Percentiles rank a stretch among this genome's conserved stretches.
These are phyloP conservation scores for Etia nguti DNA, from an alignment of 2,113 vertebrate species.

Conservation along the genomic window DNA sequence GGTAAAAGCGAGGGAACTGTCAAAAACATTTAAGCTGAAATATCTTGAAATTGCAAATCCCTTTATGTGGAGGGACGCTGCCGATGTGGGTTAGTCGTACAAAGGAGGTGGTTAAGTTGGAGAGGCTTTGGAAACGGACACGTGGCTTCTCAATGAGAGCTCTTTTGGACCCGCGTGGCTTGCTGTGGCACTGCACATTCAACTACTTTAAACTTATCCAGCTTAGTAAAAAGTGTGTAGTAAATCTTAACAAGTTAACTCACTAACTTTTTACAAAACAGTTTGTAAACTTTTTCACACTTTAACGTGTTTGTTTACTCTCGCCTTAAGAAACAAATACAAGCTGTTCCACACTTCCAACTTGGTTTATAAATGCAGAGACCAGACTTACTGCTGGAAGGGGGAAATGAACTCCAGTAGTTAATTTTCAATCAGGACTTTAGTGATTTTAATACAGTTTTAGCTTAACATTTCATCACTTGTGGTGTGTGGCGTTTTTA, in stretches of 20 bases:
- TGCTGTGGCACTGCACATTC: conserved; percentile 88
- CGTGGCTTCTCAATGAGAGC: conserved; percentile 99
- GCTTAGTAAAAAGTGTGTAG: conserved; percentile 16
- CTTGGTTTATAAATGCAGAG: neutral
- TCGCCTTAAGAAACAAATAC: neutral
- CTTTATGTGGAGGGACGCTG: conserved; percentile 99
- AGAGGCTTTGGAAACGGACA: conserved; percentile 99
- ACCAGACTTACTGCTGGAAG: neutral
- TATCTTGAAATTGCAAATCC: conserved; percentile 99
- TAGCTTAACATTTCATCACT: neutral
- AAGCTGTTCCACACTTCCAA: neutral
- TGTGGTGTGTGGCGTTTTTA: neutral
- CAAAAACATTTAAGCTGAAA: conserved; percentile 99
- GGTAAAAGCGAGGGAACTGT: conserved; percentile 99
- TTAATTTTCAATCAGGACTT: neutral
- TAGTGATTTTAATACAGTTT: neutral
- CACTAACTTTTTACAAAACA: neutral
- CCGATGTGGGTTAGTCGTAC: conserved; percentile 99
- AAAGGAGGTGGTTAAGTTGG: conserved; percentile 99
- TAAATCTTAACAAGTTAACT: conserved; percentile 1
- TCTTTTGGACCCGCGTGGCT: conserved; percentile 94
- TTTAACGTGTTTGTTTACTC: conserved; percentile 1
- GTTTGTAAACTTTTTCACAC: conserved; percentile 18
- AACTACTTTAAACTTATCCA: conserved; percentile 68
- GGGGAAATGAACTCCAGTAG: neutral